Evolutionary conservation across 2,113 vertebrate species (phyloP), one percentile per base, ranked within the genome.

Genomic region (Mandrillus leucophaeus): DNA sequence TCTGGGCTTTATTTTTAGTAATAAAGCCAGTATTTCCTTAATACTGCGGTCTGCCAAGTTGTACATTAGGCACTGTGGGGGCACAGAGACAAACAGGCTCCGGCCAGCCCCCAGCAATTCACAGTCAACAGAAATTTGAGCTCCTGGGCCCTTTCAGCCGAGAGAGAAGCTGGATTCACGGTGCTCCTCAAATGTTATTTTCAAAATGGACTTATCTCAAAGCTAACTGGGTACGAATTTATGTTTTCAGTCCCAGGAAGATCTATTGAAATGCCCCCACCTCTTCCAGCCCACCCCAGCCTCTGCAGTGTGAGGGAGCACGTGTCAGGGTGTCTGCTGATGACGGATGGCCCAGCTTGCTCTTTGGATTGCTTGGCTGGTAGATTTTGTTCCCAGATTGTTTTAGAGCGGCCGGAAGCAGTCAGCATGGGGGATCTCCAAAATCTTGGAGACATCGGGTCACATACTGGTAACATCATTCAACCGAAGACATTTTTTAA

Each of bases 1-100:
- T 45, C 30, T 45, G 32, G n/a, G 43, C 40, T 96, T 79, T 86
- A 17, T 78, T 81, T 86, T 90, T 61, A 66, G 25, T 68, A 75
- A 96, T 76, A 95, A 93, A 95, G n/a, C 27, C 59, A 64, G 4
- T 38, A 52, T 95, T 90, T 94, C 75, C 81, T 72, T 91, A 85
- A 52, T 43, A 45, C 4, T 35, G 55, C 30, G 16, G 55, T 50
- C 50, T 55, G 55, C n/a, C 22, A 48, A 70, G 87, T 66, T 72
- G 35, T 30, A 30, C 30, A 45, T 40, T 18, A 68, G 52, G 25
- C 12, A 1, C 70, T 73, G n/a, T 43, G 20, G 80, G 86, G 38
- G 57, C 50, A 17, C 40, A 30, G 50, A 86, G 83, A 35, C 32
- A 45, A 38, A n/a, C 0, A 57, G 18, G 3, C 14, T 18, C 48